A percentile compares a stretch with the other conserved stretches of the same genome.
phyloP scores from a whole-genome alignment of 2,888 invertebrate genomes.

The Ligdia adustata region DNA sequence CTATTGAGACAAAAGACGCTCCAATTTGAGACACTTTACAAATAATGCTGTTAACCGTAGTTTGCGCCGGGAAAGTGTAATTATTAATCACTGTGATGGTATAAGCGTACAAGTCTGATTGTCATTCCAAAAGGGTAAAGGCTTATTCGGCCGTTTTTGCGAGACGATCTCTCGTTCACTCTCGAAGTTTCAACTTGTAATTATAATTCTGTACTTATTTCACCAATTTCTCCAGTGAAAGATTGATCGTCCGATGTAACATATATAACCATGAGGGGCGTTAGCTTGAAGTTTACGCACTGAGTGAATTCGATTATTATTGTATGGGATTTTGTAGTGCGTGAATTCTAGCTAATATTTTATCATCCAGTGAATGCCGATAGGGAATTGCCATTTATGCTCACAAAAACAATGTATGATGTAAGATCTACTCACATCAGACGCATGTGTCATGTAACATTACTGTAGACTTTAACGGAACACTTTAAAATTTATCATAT shows the following conservation, averaged over 20 bases:
- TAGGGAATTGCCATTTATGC: conserved; percentile 70
- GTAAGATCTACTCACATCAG: not conserved
- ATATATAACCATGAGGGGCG: too few species aligned
- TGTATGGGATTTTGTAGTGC: too few species aligned
- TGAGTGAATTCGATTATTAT: too few species aligned
- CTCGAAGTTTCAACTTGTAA: not conserved
- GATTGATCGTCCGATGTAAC: conserved; percentile 8
- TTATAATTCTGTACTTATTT: conserved; percentile 6
- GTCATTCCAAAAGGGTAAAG: conserved; percentile 64
- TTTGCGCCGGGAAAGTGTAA: too few species aligned
- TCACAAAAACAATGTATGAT: conserved; percentile 38
- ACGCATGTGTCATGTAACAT: too few species aligned
- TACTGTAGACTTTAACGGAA: too few species aligned
- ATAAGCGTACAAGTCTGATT: conserved; percentile 63
- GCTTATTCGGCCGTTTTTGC: conserved; percentile 35
- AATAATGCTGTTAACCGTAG: too few species aligned
- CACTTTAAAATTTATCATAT: too few species aligned
- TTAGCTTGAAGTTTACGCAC: too few species aligned
- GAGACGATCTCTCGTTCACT: conserved; percentile 30
- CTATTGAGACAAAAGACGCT: too few species aligned
- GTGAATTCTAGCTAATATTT: not conserved
- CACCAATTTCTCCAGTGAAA: conserved; percentile 6
- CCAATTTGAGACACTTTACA: too few species aligned
- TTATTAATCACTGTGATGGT: conserved; percentile 31
- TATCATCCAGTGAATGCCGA: conserved; percentile 46